Evolutionary conservation across 2,888 invertebrate species (phyloP).

Genomic region (Ephialtes manifestator): DNA sequence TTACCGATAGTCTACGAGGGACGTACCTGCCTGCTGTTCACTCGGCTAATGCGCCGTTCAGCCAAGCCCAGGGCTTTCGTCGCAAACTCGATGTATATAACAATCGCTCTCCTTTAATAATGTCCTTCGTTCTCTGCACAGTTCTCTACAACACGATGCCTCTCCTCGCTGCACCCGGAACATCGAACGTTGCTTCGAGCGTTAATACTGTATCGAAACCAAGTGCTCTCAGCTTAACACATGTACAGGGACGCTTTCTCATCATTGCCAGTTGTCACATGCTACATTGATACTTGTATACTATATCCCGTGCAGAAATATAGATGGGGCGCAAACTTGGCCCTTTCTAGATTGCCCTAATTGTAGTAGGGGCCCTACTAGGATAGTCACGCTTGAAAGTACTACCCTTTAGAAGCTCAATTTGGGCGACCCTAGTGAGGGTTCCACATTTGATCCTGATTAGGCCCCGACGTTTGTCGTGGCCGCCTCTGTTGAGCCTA

Average conservation of each 20-base stretch:
- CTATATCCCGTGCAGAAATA: no score
- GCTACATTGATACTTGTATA: not conserved
- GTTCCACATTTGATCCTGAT: no score
- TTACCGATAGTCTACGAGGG: slow-evolving; percentile 17
- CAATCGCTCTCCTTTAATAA: slow-evolving; percentile 25
- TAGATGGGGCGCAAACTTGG: no score
- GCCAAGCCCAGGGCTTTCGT: not conserved
- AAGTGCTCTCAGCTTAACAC: slow-evolving; percentile 12
- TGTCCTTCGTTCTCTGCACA: slow-evolving; percentile 2
- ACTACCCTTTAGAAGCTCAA: no score
- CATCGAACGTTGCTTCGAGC: slow-evolving; percentile 9
- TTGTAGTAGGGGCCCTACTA: no score
- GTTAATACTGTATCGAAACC: slow-evolving; percentile 12
- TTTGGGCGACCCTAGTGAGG: no score
- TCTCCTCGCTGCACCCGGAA: not conserved
- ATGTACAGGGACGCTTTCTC: not conserved
- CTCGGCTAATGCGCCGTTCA: slow-evolving; percentile 16
- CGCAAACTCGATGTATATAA: slow-evolving; percentile 7
- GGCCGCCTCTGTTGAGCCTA: no score
- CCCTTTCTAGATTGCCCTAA: no score
- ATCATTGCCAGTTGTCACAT: not conserved
- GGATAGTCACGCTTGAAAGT: no score
- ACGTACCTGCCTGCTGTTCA: slow-evolving; percentile 21
- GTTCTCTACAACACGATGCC: slow-evolving; percentile 2
- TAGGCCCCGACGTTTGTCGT: no score